These are phyloP conservation scores for Taphrorychus bicolor DNA, from an alignment of 2,888 invertebrate species.

Conservation along the genomic window DNA sequence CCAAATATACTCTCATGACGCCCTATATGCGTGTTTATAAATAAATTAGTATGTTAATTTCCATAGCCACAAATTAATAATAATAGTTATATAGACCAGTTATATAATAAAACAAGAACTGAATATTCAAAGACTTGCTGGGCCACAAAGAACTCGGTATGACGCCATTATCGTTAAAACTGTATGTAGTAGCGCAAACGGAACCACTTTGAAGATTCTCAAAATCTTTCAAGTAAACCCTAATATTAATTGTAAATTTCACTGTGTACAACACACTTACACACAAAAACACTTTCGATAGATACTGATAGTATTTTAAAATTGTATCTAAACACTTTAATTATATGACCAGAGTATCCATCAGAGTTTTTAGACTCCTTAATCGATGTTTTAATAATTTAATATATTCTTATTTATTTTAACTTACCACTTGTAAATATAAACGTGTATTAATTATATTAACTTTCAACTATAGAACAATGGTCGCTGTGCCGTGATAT, in stretches of 20 bases:
- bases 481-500: too few species aligned
- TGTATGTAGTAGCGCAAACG: slow-evolving; percentile 60
- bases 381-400: slow-evolving; percentile 8
- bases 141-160: slow-evolving; percentile 14
- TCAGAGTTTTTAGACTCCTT: not conserved
- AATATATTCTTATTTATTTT: slow-evolving; percentile 28
- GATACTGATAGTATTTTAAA: slow-evolving; percentile 17
- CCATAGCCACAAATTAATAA: too few species aligned
- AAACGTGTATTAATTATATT: not conserved
- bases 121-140: slow-evolving; percentile 31
- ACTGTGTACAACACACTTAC: not conserved
- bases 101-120: slow-evolving; percentile 30
- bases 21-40: too few species aligned
- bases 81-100: too few species aligned
- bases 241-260: not conserved
- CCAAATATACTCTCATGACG: too few species aligned
- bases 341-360: not conserved
- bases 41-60: too few species aligned
- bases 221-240: not conserved
- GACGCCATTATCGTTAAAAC: slow-evolving; percentile 54
- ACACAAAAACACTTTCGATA: slow-evolving; percentile 26
- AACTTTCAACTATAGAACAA: too few species aligned
- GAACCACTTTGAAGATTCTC: slow-evolving; percentile 38
- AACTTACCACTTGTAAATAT: slow-evolving; percentile 30
- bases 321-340: not conserved